Percentiles rank a stretch among this genome's conserved stretches.
Evolutionary conservation across 2,888 invertebrate species (phyloP).

Genomic region (Trichacis sp.): DNA sequence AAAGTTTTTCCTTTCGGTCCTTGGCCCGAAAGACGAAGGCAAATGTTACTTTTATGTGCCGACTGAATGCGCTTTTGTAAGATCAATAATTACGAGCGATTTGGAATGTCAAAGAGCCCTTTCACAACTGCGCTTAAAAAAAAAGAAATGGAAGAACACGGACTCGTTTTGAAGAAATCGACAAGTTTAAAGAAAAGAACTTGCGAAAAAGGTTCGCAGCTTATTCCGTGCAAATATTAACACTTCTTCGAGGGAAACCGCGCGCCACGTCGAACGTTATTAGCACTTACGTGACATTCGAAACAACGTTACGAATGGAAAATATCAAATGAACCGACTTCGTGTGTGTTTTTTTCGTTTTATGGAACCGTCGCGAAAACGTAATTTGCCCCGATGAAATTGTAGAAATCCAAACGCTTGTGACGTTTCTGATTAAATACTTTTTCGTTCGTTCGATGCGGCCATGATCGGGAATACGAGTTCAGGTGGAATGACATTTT

Average conservation of each 20-base stretch:
- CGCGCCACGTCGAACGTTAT: slow-evolving; percentile 27
- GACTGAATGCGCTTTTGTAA: slow-evolving; percentile 33
- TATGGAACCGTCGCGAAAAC: background rate
- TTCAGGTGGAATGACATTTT: no score
- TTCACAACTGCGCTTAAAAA: slow-evolving; percentile 27
- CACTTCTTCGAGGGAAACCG: slow-evolving; percentile 35
- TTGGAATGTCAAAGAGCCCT: slow-evolving; percentile 26
- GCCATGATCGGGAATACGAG: no score
- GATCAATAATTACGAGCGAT: slow-evolving; percentile 28
- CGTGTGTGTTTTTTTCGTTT: background rate
- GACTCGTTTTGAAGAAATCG: background rate
- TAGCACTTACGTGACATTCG: slow-evolving; percentile 43
- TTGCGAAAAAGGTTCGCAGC: slow-evolving; percentile 37
- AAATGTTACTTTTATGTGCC: slow-evolving; percentile 34
- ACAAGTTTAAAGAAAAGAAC: slow-evolving; percentile 28
- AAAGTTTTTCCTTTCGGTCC: slow-evolving; percentile 13
- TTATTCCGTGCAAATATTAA: slow-evolving; percentile 45
- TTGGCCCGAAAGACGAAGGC: slow-evolving; percentile 19
- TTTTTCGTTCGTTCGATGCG: no score
- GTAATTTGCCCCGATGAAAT: background rate
- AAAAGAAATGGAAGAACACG: slow-evolving; percentile 13
- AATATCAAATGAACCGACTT: slow-evolving; percentile 9
- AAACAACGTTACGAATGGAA: slow-evolving; percentile 6
- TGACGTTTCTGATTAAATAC: background rate
- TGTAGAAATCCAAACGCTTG: background rate